phyloP scores from a whole-genome alignment of 2,113 vertebrate genomes.

The Octodon degus region DNA sequence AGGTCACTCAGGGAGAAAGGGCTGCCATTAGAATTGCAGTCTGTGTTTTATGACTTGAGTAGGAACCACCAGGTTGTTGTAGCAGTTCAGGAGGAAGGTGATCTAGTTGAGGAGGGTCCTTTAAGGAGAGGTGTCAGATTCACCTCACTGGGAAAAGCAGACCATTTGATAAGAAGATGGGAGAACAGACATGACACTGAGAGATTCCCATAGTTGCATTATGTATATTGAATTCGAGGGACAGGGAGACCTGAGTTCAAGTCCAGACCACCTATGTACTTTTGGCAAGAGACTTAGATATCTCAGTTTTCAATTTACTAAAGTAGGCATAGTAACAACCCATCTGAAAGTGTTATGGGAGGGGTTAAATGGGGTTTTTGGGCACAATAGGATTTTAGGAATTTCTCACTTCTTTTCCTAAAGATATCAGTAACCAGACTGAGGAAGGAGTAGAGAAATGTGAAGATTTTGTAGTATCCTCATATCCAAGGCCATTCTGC shows the following conservation, averaged over 20 bases:
- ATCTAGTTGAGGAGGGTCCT: neutral
- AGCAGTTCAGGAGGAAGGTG: neutral
- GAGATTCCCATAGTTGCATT: neutral
- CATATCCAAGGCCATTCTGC: neutral
- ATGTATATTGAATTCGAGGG: neutral
- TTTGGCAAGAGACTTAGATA: neutral
- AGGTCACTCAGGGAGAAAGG: neutral
- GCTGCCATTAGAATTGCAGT: neutral
- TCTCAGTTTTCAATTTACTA: neutral
- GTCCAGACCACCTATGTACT: neutral
- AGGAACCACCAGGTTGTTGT: neutral
- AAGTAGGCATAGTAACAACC: neutral
- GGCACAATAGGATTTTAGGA: neutral
- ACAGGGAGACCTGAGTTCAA: neutral
- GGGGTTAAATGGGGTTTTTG: neutral
- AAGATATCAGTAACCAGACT: neutral
- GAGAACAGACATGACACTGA: neutral
- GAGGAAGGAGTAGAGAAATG: neutral
- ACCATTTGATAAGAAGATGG: neutral
- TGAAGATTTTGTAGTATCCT: neutral
- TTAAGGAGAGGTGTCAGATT: neutral
- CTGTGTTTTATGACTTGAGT: neutral
- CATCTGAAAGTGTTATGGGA: neutral
- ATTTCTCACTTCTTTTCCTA: neutral
- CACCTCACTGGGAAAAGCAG: neutral